Conservation (phyloP, 2,888 invertebrate species). For the Dioctria rufipes region DNA sequence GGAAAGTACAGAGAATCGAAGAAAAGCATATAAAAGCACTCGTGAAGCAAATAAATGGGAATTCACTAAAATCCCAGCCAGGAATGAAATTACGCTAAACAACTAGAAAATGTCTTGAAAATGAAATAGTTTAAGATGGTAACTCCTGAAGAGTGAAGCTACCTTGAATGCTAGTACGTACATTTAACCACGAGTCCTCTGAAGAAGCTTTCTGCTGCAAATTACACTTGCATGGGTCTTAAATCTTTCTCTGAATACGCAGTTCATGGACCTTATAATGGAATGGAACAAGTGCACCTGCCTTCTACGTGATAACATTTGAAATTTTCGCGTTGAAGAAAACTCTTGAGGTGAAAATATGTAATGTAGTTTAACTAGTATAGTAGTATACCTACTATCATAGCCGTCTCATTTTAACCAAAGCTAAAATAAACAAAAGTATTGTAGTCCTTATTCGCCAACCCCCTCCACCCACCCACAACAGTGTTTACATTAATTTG, state of each 20-base stretch:
- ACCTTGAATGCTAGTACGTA: background rate
- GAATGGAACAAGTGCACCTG: slow-evolving; percentile 40
- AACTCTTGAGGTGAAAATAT: slow-evolving; percentile 18
- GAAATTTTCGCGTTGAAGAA: slow-evolving; percentile 36
- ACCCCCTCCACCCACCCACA: background rate
- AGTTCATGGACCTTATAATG: slow-evolving; percentile 44
- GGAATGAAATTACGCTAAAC: slow-evolving; percentile 50
- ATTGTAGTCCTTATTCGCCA: no score
- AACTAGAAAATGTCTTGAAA: slow-evolving; percentile 50
- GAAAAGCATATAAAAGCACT: background rate
- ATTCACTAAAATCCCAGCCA: slow-evolving; percentile 48
- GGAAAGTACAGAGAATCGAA: background rate
- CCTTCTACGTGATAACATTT: slow-evolving; percentile 21
- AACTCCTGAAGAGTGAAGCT: background rate
- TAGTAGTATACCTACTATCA: no score
- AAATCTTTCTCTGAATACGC: slow-evolving; percentile 21
- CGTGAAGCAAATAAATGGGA: slow-evolving; percentile 44
- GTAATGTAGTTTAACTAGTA: background rate
- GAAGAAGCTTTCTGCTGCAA: slow-evolving; percentile 21
- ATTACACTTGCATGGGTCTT: slow-evolving; percentile 42
- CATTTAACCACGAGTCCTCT: background rate
- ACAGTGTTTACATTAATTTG: background rate
- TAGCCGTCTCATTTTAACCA: no score
- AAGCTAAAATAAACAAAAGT: no score
- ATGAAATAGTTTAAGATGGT: slow-evolving; percentile 45